Percentiles rank a stretch among this genome's conserved stretches.
These are phyloP conservation scores for Numenius phaeopus DNA, from an alignment of 2,797 vertebrate genomes.

Conservation along the genomic window DNA sequence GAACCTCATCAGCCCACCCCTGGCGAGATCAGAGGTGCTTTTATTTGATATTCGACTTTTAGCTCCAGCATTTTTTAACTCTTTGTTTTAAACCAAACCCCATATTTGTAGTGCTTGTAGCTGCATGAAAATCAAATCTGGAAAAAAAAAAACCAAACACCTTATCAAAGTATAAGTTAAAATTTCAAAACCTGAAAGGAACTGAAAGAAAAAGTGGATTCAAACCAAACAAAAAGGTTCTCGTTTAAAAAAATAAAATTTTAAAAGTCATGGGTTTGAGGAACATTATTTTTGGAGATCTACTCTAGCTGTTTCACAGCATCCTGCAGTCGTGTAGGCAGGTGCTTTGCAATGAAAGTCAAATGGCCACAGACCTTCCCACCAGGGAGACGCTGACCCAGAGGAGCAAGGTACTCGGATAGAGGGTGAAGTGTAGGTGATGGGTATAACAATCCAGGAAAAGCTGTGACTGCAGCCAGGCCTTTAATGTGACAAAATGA, in stretches of 20 bases:
- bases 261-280: neutral
- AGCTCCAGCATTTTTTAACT: neutral
- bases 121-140: neutral
- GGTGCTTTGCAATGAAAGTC: neutral
- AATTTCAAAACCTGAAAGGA: neutral
- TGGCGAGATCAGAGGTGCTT: neutral
- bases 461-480: neutral
- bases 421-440: neutral
- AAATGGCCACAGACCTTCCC: neutral
- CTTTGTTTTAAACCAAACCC: neutral
- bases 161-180: neutral
- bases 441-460: neutral
- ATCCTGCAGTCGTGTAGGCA: neutral
- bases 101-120: neutral
- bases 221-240: neutral
- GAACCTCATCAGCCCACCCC: neutral
- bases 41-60: neutral
- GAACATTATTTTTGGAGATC: neutral
- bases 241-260: neutral
- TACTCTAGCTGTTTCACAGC: neutral
- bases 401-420: accelerated
- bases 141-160: neutral
- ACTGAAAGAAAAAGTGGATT: neutral
- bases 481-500: neutral
- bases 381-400: neutral